phyloP scores from a whole-genome alignment of 2,797 vertebrate species.

The Oophaga sylvatica region DNA sequence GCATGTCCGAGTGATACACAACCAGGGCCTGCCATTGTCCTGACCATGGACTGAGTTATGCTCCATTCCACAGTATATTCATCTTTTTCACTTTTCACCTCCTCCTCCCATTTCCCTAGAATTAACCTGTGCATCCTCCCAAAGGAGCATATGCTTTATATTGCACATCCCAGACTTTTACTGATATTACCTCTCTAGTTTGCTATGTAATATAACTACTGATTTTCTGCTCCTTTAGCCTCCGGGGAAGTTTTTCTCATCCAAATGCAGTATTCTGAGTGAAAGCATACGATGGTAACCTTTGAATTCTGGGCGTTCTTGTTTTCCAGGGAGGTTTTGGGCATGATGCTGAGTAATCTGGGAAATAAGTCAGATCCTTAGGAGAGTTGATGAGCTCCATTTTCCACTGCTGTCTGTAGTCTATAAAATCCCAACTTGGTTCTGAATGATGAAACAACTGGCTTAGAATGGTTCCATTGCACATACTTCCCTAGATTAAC shows the following conservation, averaged over 20 bases:
- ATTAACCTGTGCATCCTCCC: neutral
- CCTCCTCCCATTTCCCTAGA: neutral
- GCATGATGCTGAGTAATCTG: constrained; percentile 60
- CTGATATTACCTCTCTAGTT: neutral
- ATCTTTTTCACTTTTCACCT: neutral
- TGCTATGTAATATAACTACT: neutral
- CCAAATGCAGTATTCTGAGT: constrained; percentile 13
- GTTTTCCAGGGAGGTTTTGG: constrained; percentile 46
- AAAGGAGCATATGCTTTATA: neutral
- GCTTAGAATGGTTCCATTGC: constrained; percentile 53
- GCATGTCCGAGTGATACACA: too few species aligned
- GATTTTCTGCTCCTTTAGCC: constrained; percentile 18
- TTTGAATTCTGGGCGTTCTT: constrained; percentile 51
- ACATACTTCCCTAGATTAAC: constrained; percentile 47
- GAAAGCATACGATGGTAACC: constrained; percentile 33
- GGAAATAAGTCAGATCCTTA: constrained; percentile 58
- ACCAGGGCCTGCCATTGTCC: too few species aligned
- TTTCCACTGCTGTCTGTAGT: constrained; percentile 57
- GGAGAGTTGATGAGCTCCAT: constrained; percentile 47
- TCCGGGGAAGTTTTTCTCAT: neutral
- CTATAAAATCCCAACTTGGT: constrained; percentile 50
- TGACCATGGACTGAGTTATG: neutral
- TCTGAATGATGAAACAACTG: constrained; percentile 58
- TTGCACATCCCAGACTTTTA: neutral
- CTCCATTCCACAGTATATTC: neutral